A percentile compares a stretch with the other conserved stretches of the same genome.
Conservation (phyloP, 2,113 vertebrate genomes). For the Pithys albifrons region DNA sequence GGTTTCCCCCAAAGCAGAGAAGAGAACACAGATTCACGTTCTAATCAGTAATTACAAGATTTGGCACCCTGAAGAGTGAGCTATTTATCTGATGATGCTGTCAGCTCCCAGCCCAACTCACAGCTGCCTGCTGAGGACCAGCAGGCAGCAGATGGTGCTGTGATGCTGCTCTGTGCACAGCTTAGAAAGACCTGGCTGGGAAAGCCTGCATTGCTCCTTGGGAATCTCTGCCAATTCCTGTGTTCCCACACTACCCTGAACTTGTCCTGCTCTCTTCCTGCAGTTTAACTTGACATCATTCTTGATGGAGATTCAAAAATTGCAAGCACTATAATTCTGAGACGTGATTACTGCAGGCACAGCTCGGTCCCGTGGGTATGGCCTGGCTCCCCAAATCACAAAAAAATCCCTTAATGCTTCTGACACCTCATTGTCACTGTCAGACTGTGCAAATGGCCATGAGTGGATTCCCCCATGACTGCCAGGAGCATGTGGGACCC, state of each 20-base stretch:
- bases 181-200: not conserved
- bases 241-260: not conserved
- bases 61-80: not conserved
- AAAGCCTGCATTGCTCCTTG: not conserved
- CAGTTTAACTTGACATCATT: not conserved
- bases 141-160: constrained; percentile 54
- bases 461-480: not conserved
- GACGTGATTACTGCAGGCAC: not conserved
- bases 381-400: not conserved
- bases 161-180: not conserved
- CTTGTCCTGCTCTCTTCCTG: not conserved
- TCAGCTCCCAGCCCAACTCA: rapidly evolving
- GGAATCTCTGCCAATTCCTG: not conserved
- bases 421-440: not conserved
- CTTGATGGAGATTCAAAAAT: not conserved
- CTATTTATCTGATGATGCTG: not conserved
- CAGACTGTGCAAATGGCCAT: not conserved
- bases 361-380: not conserved
- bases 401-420: not conserved
- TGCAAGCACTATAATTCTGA: not conserved
- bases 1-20: not conserved
- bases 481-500: not conserved
- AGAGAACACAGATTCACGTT: too few species aligned
- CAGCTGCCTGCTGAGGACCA: not conserved
- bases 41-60: not conserved